These are phyloP conservation scores for Xiphias gladius DNA, from an alignment of 2,113 vertebrate species.

Conservation along the genomic window DNA sequence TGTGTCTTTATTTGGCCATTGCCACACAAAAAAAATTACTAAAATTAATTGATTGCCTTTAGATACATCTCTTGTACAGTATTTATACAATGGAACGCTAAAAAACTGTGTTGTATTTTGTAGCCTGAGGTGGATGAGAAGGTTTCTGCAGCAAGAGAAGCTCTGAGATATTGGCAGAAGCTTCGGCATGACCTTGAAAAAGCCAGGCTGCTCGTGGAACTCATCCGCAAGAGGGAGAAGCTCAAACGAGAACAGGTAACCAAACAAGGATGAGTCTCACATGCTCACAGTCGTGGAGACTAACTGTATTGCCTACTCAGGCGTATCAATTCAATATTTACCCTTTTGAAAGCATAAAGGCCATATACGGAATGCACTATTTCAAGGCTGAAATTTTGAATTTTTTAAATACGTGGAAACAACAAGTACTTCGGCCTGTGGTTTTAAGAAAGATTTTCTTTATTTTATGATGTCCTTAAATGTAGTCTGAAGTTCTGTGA, in stretches of 20 bases:
- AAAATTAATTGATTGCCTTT: neutral
- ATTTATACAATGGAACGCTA: neutral
- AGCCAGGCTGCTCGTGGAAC: conserved; percentile 93
- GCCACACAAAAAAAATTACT: neutral
- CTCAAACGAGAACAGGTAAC: conserved; percentile 97
- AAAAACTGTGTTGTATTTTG: conserved; percentile 20
- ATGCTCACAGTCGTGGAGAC: neutral
- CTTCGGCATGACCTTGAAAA: conserved; percentile 96
- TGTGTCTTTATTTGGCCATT: neutral
- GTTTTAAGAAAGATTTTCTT: neutral
- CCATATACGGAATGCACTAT: neutral
- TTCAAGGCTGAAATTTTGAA: neutral
- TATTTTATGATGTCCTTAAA: neutral
- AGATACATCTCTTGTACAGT: neutral
- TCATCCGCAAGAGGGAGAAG: conserved; percentile 98
- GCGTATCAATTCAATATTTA: no score
- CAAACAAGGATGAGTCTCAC: neutral
- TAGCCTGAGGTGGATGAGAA: conserved; percentile 96
- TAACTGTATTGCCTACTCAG: neutral
- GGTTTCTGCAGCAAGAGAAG: conserved; percentile 92
- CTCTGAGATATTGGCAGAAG: conserved; percentile 98
- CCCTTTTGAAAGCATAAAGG: no score
- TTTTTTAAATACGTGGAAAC: neutral
- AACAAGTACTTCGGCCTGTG: neutral
- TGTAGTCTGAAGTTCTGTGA: neutral